A percentile compares a stretch with the other conserved stretches of the same genome.
Conservation (phyloP, 1,140 invertebrate genomes). For the Saccostrea cuccullata region DNA sequence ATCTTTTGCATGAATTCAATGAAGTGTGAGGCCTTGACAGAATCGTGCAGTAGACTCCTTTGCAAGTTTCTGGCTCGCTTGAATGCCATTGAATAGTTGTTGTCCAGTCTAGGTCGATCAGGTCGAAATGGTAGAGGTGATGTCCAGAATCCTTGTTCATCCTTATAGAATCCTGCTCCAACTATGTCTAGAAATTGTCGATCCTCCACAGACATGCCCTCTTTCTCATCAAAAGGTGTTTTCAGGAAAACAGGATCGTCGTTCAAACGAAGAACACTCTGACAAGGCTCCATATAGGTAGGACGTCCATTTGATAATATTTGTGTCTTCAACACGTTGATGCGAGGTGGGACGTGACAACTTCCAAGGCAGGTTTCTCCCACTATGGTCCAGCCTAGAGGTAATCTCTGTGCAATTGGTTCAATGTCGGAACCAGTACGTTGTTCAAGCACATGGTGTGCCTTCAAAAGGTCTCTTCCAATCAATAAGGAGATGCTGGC, state of each 20-base stretch:
- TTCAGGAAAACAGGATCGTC: slow-evolving; percentile 43
- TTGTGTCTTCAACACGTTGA: slow-evolving; percentile 10
- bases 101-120: slow-evolving; percentile 41
- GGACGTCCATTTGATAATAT: slow-evolving; percentile 32
- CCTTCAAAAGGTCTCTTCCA: slow-evolving; percentile 55
- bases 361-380: slow-evolving; percentile 52
- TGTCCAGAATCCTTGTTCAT: slow-evolving; percentile 47
- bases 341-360: slow-evolving; percentile 36
- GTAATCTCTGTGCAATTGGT: slow-evolving; percentile 53
- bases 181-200: slow-evolving; percentile 48
- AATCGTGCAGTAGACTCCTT: too few species aligned
- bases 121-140: slow-evolving; percentile 56
- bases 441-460: slow-evolving; percentile 57
- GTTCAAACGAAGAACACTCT: background rate
- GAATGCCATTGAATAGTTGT: slow-evolving; percentile 46
- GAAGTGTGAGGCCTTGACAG: background rate
- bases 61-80: too few species aligned
- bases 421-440: slow-evolving; percentile 30
- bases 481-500: slow-evolving; percentile 48
- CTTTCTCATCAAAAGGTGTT: slow-evolving; percentile 46
- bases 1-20: slow-evolving; percentile 35
- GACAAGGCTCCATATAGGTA: slow-evolving; percentile 40
- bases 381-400: slow-evolving; percentile 56
- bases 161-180: slow-evolving; percentile 39
- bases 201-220: slow-evolving; percentile 53